Conservation (phyloP, 2,113 vertebrate genomes). For the Alces alces region DNA sequence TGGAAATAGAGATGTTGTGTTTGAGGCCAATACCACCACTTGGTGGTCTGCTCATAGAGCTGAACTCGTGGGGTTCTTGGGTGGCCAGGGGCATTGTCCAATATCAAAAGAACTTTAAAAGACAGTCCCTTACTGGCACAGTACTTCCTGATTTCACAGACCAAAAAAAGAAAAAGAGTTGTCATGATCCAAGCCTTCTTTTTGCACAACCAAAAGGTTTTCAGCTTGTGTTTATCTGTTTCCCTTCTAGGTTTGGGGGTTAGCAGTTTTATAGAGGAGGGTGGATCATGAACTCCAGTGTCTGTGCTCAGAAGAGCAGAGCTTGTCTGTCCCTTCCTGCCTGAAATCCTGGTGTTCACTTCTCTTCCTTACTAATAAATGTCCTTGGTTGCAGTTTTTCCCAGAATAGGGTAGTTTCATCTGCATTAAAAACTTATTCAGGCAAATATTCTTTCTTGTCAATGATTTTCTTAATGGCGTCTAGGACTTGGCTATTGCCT, state of each 20-base stretch:
- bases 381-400: not conserved
- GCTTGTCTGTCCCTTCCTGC: not conserved
- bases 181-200: not conserved
- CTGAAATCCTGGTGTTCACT: not conserved
- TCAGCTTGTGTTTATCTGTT: not conserved
- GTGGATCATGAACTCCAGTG: not conserved
- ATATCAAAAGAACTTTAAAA: not conserved
- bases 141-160: not conserved
- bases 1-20: not conserved
- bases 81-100: not conserved
- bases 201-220: not conserved
- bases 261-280: not conserved
- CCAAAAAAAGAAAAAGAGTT: not conserved
- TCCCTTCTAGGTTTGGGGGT: not conserved
- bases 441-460: not conserved
- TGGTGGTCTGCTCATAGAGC: not conserved
- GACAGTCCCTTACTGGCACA: not conserved
- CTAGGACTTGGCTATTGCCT: not conserved
- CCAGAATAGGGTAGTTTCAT: not conserved
- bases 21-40: not conserved
- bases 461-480: not conserved
- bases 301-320: not conserved
- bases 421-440: not conserved
- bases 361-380: not conserved
- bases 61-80: not conserved